Evolutionary conservation across 1,140 invertebrate species (phyloP), one percentile per base, ranked within the genome.

Genomic region (Acyrthosiphon pisum): DNA sequence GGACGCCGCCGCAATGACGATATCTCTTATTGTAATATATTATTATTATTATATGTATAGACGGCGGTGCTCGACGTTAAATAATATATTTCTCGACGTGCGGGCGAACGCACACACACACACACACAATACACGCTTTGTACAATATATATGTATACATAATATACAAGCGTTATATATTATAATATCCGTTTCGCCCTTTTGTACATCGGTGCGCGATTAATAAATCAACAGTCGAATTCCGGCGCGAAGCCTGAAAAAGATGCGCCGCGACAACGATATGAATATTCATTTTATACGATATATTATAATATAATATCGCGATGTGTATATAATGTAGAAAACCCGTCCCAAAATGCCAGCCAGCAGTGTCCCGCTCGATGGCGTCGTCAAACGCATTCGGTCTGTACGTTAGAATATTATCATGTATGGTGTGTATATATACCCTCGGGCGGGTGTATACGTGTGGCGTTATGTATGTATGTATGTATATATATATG

Each of bases 151-250:
- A 18, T 50, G 11, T 35, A 14, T 20, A 53, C 50, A 23, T 53
- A 76, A 76, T n/a, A n/a, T 76, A 76, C 60, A 76, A 11, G 22
- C 30, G 60, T 30, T 41, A 41, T 41, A 41, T 41, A 41, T 9
- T 11, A n/a, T 6, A 14, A 87, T 46, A 87, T 87, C 86, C 90
- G 76, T 91, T 83, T 91, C n/a, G 90, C 68, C 91, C 76, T 56
- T 93, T 92, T 41, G 37, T 93, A 60, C 44, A 93, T 86, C 91
- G 91, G 91, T n/a, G 81, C 30, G 35, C 91, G 91, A 93, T 93
- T 93, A 93, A 93, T 93, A 93, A 93, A 93, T 93, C 91, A 93
- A 93, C 91, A 93, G 91, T 93, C 91, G 91, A 93, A 93, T 93
- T 93, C 91, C 76, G 91, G 53, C 41, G 46, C 68, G 44, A n/a